Evolutionary conservation across 2,797 vertebrate species (phyloP).

Genomic region (Notolabrus celidotus): DNA sequence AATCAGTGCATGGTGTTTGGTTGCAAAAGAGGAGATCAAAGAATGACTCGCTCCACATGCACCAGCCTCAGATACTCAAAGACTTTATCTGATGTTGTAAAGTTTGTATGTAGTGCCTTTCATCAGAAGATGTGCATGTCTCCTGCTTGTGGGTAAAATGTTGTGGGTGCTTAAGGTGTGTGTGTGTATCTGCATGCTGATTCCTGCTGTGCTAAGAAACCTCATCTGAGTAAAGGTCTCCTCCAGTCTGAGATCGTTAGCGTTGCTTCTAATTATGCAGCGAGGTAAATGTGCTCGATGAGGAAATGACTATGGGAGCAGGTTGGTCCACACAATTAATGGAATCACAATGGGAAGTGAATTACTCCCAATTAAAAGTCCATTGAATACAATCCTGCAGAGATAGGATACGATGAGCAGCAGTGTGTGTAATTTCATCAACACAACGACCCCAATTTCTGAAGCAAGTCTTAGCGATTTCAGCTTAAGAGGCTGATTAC

Average conservation of each 20-base stretch:
- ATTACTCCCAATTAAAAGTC: slow-evolving; percentile 85
- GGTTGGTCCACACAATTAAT: slow-evolving; percentile 80
- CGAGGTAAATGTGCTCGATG: slow-evolving; percentile 61
- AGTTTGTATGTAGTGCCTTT: background rate
- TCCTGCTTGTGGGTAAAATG: slow-evolving; percentile 9
- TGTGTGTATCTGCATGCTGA: slow-evolving; percentile 30
- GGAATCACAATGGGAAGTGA: slow-evolving; percentile 76
- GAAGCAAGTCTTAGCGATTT: slow-evolving; percentile 29
- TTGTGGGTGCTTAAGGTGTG: background rate
- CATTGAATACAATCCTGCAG: slow-evolving; percentile 68
- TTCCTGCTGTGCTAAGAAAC: slow-evolving; percentile 58
- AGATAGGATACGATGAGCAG: slow-evolving; percentile 50
- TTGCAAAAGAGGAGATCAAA: slow-evolving; percentile 47
- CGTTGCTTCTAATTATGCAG: slow-evolving; percentile 72
- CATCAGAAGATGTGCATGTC: background rate
- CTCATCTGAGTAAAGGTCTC: slow-evolving; percentile 74
- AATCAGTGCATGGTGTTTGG: slow-evolving; percentile 36
- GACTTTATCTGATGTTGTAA: background rate
- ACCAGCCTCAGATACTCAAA: slow-evolving; percentile 2
- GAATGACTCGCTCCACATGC: slow-evolving; percentile 42
- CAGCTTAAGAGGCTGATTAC: slow-evolving; percentile 36
- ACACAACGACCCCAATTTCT: slow-evolving; percentile 55
- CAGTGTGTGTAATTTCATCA: slow-evolving; percentile 70
- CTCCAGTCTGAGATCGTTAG: slow-evolving; percentile 74
- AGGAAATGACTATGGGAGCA: slow-evolving; percentile 62